Percentiles rank a stretch among this genome's conserved stretches.
These are phyloP conservation scores for Ptilorrhoa leucosticta DNA, from an alignment of 2,113 vertebrate species.

Conservation along the genomic window DNA sequence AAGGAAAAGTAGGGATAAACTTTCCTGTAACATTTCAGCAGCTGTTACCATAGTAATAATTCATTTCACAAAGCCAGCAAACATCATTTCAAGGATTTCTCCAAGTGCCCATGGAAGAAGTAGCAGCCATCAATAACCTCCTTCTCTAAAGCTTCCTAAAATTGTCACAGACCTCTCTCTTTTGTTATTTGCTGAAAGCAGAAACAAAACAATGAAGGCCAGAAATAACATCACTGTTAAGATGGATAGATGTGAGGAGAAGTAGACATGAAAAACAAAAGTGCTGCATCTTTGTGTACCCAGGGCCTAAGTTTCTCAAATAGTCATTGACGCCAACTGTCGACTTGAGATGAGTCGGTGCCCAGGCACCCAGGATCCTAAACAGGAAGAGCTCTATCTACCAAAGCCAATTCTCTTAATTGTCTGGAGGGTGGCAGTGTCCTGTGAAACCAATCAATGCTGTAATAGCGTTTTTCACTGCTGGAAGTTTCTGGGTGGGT, in stretches of 20 bases:
- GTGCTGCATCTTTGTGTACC: neutral
- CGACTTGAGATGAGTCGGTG: neutral
- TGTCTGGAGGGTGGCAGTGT: neutral
- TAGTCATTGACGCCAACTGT: rapidly evolving
- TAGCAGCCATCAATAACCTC: slow-evolving; percentile 1
- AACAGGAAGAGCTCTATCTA: neutral
- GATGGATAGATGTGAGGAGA: neutral
- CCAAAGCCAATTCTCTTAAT: neutral
- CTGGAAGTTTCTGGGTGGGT: neutral
- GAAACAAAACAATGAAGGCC: neutral
- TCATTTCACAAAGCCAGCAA: neutral
- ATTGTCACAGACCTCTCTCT: slow-evolving; percentile 19
- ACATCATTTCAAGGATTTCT: slow-evolving; percentile 50
- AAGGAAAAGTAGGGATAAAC: neutral
- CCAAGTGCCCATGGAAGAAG: neutral
- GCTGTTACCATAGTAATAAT: slow-evolving; percentile 57
- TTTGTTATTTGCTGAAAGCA: neutral
- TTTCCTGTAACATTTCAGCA: neutral
- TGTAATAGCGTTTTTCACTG: neutral
- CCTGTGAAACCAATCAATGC: neutral
- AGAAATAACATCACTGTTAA: neutral
- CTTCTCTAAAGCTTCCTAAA: neutral
- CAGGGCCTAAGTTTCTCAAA: neutral
- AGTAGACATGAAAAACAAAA: neutral
- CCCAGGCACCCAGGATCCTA: neutral